Evolutionary conservation across 2,797 vertebrate species (phyloP), one percentile per base, ranked within the genome.

Genomic region (Sebastes trivittatus): DNA sequence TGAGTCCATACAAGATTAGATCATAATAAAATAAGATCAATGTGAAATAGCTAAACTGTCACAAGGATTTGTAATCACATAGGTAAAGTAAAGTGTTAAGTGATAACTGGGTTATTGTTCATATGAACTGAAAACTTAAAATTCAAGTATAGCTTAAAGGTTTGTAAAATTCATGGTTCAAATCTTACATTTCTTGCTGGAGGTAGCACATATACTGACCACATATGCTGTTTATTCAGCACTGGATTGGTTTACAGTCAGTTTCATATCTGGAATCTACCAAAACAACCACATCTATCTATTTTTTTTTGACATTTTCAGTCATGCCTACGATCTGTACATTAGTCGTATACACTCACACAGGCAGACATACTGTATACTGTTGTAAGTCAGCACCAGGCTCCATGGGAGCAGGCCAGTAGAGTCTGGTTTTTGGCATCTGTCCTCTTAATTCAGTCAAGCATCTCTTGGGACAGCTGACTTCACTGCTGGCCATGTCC

Each of bases 401-500:
- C 79, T 85, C 75, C 70, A 84, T 71, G 63, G 54, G 74, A 86
- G 11, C 66, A 89, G 77, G 72, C 80, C 83, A 81, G 16, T 23
- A 72, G 69, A 81, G 72, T 87, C 87, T 87, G 83, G 23, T 88
- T 86, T 88, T 88, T 89, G 85, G 80, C 85, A 88, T 87, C 82
- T 80, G 71, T 82, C 74, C 83, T 64, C 56, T 85, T 91, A 86
- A 92, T 90, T 92, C 83, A 89, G 80, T 90, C 85, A 87, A 75
- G 77, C 76, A 88, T 92, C 90, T 89, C 86, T 77, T 65, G 80
- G 77, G 90, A 87, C 82, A 74, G 77, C 76, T 85, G 82, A 87
- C 87, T 87, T 83, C 78, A 74, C 67, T 69, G 74, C 68, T 11
- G 29, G 65, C 75, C 64, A 86, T 90, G 83, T 67, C 71, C 74